Conservation (phyloP, 1,140 invertebrate species). For the Pseudomyrmex gracilis region DNA sequence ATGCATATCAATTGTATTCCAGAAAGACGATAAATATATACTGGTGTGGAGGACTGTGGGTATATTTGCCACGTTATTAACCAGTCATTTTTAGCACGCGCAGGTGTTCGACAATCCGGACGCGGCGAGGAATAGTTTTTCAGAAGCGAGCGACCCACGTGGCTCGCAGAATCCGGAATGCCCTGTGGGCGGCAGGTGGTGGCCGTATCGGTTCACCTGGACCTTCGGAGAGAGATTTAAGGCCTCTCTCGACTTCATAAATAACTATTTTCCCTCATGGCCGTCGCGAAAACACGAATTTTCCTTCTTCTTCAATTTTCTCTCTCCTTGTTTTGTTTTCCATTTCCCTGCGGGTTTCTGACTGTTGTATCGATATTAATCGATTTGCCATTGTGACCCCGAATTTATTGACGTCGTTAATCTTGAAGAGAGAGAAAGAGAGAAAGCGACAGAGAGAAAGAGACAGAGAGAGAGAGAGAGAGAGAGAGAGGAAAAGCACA, state of each 20-base stretch:
- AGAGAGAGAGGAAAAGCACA: background rate
- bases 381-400: conserved; percentile 45
- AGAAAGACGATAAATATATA: background rate
- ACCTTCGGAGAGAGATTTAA: conserved; percentile 63
- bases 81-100: conserved; percentile 55
- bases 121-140: conserved; percentile 61
- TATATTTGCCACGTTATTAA: conserved; percentile 52
- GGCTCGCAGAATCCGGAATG: conserved; percentile 40
- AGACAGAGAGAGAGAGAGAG: background rate
- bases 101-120: conserved; percentile 60
- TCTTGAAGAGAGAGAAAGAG: background rate
- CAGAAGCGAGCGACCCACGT: conserved; percentile 65
- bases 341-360: background rate
- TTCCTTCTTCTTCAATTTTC: conserved; percentile 1
- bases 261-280: conserved; percentile 64
- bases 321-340: background rate
- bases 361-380: conserved; percentile 56
- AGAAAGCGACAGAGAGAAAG: background rate
- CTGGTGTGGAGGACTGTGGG: background rate
- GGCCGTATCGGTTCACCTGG: conserved; percentile 73
- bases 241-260: conserved; percentile 72
- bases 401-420: conserved; percentile 43
- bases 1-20: too few relatives aligned
- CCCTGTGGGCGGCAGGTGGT: conserved; percentile 77
- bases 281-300: conserved; percentile 35